Base-by-base conservation (phyloP, 1,140 invertebrate species). In the Plutomurus gul region DNA sequence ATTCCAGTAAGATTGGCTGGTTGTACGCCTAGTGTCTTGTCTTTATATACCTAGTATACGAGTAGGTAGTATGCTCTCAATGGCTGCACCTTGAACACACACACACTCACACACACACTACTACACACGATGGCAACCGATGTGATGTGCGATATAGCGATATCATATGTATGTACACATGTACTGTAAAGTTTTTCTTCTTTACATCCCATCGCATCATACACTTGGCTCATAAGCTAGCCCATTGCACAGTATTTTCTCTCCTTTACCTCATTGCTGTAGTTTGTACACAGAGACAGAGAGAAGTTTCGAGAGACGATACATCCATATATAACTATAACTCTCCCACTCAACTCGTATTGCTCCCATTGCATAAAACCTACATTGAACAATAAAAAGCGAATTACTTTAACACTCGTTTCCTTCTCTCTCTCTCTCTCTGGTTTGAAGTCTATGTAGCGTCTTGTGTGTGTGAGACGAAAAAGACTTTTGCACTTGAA, bases 391-490 rank as follows among this genome's bases (percentile, higher is more conserved):
- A 78, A 78, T 78, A 78, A 78, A 78, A 49, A 37, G 20, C 18
- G 51, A 78, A 74, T 78, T 74, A 73, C 71, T 78, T 78, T 78
- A 78, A 78, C 77, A 78, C 77, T 74, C 77, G n/a, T 56, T 33
- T 70, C 40, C 43, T 56, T 27, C n/a, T 46, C 49, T 43, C 51
- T 70, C 25, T 11, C 37, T 30, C 43, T 77, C 43, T 25, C n/a
- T 18, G 47, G 11, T n/a, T n/a, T 33, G 27, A 65, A 30, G 56
- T 25, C 13, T 30, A 65, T n/a, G 56, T 40, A 22, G n/a, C n/a
- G n/a, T n/a, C n/a, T n/a, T n/a, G n/a, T n/a, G n/a, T n/a, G n/a
- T n/a, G n/a, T n/a, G 70, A 25, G n/a, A 72, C 22, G 37, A 22
- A 71, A 25, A 71, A 18, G 70, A 72, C 70, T 72, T 72, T 72